phyloP scores from a whole-genome alignment of 2,113 vertebrate genomes.

The Phaethornis superciliosus region DNA sequence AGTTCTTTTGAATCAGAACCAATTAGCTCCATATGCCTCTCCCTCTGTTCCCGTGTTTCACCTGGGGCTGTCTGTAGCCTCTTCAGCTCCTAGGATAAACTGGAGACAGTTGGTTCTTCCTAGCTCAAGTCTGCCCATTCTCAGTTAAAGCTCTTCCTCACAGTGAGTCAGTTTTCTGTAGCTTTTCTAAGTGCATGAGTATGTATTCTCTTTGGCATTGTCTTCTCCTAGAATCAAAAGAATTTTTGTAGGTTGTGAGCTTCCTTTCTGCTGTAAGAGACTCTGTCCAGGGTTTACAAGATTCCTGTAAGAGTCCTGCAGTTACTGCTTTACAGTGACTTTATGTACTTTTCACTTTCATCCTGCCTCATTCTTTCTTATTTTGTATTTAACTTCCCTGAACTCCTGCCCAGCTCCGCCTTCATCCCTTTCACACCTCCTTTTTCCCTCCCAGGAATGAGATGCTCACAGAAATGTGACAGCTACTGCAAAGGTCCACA shows the following conservation, averaged over 20 bases:
- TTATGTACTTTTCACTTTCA: slow-evolving; percentile 1
- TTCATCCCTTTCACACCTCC: neutral
- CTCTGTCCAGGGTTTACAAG: neutral
- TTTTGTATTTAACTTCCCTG: neutral
- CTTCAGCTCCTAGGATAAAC: neutral
- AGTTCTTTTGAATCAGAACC: slow-evolving; percentile 38
- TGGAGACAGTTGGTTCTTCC: neutral
- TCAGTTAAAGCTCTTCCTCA: neutral
- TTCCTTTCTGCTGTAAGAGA: neutral
- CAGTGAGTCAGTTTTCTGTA: neutral
- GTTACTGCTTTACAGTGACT: neutral
- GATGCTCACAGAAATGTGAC: neutral
- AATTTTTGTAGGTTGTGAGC: neutral
- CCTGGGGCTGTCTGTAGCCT: neutral
- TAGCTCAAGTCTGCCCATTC: neutral
- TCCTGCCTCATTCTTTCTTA: neutral
- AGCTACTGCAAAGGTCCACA: neutral
- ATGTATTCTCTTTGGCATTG: neutral
- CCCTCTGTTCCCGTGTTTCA: neutral
- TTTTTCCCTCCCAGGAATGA: neutral
- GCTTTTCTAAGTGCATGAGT: neutral
- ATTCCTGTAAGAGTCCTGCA: neutral
- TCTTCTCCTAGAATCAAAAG: neutral
- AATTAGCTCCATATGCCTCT: neutral
- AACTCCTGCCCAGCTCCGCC: neutral